Percentiles rank a stretch among this genome's conserved stretches.
Evolutionary conservation across 1,140 invertebrate species (phyloP).

Genomic region (Drosophila watanabei): DNA sequence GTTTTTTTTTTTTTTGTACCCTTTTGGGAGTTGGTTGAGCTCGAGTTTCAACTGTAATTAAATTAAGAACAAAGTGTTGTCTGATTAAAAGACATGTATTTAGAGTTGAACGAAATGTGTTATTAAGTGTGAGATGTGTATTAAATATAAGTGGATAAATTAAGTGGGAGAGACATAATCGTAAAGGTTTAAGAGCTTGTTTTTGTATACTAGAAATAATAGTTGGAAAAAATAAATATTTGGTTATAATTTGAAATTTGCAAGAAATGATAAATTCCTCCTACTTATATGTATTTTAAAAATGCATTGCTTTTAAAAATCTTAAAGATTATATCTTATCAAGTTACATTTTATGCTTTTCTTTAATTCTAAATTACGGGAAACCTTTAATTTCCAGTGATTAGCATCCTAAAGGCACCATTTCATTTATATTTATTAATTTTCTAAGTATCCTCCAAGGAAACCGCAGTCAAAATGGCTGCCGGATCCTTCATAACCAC

Average conservation of each 20-base stretch:
- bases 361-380: no score
- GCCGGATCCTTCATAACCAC: not conserved
- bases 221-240: no score
- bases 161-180: not conserved
- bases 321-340: no score
- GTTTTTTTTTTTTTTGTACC: slow-evolving; percentile 8
- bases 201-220: no score
- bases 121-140: slow-evolving; percentile 2
- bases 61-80: slow-evolving; percentile 45
- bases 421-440: slow-evolving; percentile 38
- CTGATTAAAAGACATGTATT: slow-evolving; percentile 45
- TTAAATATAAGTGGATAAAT: slow-evolving; percentile 4
- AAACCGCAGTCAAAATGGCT: slow-evolving; percentile 66
- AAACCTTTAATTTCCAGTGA: not conserved
- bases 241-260: no score
- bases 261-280: no score
- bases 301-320: no score
- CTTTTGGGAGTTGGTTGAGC: slow-evolving; percentile 3
- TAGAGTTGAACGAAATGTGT: not conserved
- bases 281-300: no score
- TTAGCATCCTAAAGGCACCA: not conserved
- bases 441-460: slow-evolving; percentile 22
- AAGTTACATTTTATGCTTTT: no score
- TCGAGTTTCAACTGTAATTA: slow-evolving; percentile 65
- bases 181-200: no score